Conservation (phyloP, 1,140 invertebrate species). For the Ptiloglossa arizonensis region DNA sequence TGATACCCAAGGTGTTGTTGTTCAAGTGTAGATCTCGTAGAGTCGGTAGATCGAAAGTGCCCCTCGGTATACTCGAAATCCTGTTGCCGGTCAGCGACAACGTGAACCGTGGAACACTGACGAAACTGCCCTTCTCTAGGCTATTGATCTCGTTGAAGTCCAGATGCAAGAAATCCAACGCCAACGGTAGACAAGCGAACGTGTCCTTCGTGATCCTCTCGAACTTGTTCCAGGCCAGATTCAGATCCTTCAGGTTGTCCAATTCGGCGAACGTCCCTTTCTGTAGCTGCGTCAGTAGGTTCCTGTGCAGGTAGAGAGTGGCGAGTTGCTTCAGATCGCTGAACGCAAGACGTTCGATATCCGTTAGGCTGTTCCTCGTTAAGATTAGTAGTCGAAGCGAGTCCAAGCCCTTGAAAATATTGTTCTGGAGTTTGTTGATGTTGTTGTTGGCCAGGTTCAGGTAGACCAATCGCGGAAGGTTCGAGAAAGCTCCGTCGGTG, state of each 20-base stretch:
- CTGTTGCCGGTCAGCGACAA: conserved; percentile 63
- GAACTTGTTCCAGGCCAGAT: conserved; percentile 63
- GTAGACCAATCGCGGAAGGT: conserved; percentile 46
- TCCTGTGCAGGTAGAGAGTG: conserved; percentile 55
- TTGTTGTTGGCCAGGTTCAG: conserved; percentile 60
- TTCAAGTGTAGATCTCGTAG: conserved; percentile 57
- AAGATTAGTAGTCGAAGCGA: conserved; percentile 54
- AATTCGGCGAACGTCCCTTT: conserved; percentile 55
- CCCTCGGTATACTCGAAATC: conserved; percentile 54
- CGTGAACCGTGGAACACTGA: conserved; percentile 47
- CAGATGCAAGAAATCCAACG: conserved; percentile 55
- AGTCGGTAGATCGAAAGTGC: conserved; percentile 57
- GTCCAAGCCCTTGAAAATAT: conserved; percentile 55
- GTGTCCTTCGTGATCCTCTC: conserved; percentile 41
- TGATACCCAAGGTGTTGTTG: conserved; percentile 59
- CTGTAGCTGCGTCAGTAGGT: conserved; percentile 47
- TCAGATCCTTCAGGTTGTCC: conserved; percentile 52
- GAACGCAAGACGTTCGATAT: conserved; percentile 56
- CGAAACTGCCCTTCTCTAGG: conserved; percentile 59
- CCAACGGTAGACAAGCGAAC: conserved; percentile 56
- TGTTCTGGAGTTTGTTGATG: conserved; percentile 44
- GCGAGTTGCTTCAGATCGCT: conserved; percentile 39
- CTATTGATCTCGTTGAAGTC: conserved; percentile 63
- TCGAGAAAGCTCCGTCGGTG: conserved; percentile 42
- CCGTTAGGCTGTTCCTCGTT: conserved; percentile 48